Evolutionary conservation across 2,113 vertebrate species (phyloP).

Genomic region (Prinia subflava): DNA sequence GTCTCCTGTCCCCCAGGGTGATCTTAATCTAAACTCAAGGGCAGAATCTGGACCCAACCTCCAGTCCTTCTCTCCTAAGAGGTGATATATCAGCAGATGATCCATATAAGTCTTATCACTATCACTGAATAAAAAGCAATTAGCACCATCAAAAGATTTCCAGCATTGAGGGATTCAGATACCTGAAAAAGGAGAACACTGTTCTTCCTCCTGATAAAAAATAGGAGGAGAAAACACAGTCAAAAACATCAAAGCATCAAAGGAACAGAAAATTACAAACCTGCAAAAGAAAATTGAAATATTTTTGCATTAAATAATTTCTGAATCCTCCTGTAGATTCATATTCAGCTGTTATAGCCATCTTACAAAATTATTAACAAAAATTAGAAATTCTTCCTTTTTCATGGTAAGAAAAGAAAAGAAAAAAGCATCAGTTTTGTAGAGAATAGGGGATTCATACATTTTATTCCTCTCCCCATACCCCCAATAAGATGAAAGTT

Average conservation of each 20-base stretch:
- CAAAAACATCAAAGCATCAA: not conserved
- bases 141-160: not conserved
- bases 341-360: not conserved
- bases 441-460: not conserved
- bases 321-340: not conserved
- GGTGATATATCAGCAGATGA: not conserved
- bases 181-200: not conserved
- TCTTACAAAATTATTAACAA: not conserved
- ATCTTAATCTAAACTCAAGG: conserved; percentile 26
- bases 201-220: not conserved
- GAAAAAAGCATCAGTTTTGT: not conserved
- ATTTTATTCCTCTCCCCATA: not conserved
- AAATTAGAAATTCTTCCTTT: not conserved
- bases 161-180: not conserved
- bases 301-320: not conserved
- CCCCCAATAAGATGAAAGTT: not conserved
- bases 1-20: not conserved
- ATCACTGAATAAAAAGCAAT: not conserved
- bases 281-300: not conserved
- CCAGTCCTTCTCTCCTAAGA: not conserved
- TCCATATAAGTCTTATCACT: not conserved
- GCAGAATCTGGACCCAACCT: not conserved
- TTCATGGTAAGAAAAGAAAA: not conserved
- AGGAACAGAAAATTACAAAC: not conserved
- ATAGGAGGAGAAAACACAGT: not conserved